Percentiles rank a stretch among this genome's conserved stretches.
Conservation (phyloP, 2,113 vertebrate genomes). For the Malurus melanocephalus region DNA sequence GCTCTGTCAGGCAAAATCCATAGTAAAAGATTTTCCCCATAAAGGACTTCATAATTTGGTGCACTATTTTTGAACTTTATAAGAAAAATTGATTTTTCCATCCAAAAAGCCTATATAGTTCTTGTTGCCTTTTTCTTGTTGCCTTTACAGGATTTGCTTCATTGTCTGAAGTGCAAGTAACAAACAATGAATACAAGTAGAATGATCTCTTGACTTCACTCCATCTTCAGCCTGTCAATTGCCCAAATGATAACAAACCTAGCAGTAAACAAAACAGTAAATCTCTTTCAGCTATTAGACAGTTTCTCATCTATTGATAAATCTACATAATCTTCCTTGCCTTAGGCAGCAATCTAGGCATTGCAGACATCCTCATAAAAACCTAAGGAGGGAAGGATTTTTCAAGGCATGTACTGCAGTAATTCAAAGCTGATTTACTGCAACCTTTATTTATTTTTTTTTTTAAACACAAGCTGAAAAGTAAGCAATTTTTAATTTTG, state of each 20-base stretch:
- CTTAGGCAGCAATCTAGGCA: conserved; percentile 14
- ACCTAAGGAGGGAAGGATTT: not conserved
- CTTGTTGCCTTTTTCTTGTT: not conserved
- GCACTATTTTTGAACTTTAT: not conserved
- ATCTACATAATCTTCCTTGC: conserved; percentile 36
- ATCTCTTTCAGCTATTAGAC: conserved; percentile 33
- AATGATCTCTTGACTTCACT: not conserved
- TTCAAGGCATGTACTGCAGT: not conserved
- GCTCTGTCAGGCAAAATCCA: not conserved
- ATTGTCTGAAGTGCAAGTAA: not conserved
- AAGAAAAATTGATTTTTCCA: not conserved
- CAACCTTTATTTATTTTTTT: not conserved
- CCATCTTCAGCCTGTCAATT: conserved; percentile 1
- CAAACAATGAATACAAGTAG: not conserved
- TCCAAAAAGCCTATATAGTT: not conserved
- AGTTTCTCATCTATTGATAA: conserved; percentile 12
- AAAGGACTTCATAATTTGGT: not conserved
- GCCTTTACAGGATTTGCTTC: not conserved
- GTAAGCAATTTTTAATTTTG: not conserved
- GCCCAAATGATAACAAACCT: not conserved
- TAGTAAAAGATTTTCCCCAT: not conserved
- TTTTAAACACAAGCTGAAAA: not conserved
- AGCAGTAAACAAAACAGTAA: conserved; percentile 47
- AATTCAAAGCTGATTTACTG: conserved; percentile 1
- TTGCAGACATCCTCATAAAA: conserved; percentile 14